Conservation (phyloP, 2,797 vertebrate species). For the Crocidura indochinensis region DNA sequence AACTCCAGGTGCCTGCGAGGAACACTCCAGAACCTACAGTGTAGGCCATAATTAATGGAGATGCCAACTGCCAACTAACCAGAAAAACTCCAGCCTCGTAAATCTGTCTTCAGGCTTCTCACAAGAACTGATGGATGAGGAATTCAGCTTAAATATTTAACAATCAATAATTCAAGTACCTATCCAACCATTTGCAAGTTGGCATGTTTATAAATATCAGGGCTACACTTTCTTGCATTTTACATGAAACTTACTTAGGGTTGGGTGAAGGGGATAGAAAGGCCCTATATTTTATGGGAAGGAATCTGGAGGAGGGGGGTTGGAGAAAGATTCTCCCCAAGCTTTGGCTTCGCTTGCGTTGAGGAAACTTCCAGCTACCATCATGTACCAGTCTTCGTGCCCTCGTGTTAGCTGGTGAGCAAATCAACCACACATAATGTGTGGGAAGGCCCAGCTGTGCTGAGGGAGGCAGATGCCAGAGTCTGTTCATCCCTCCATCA, state of each 20-base stretch:
- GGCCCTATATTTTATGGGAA: not conserved
- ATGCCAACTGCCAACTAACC: conserved; percentile 91
- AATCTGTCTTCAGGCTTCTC: conserved; percentile 90
- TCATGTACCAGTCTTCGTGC: not conserved
- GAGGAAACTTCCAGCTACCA: not conserved
- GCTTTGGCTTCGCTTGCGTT: not conserved
- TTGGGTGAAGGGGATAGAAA: conserved; percentile 30
- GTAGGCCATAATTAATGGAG: conserved; percentile 91
- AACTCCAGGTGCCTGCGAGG: conserved; percentile 84
- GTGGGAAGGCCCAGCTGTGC: conserved; percentile 62
- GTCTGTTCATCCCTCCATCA: conserved; percentile 70
- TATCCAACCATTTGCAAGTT: conserved; percentile 89
- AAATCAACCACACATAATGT: conserved; percentile 64
- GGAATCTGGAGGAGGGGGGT: conserved; percentile 1
- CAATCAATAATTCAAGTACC: conserved; percentile 92
- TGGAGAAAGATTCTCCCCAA: not conserved
- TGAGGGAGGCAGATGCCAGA: conserved; percentile 51
- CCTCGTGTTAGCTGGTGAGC: conserved; percentile 54
- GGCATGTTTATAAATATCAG: conserved; percentile 91
- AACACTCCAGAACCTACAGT: conserved; percentile 81
- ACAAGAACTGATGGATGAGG: conserved; percentile 89
- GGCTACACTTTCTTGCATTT: conserved; percentile 84
- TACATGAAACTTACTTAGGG: conserved; percentile 67
- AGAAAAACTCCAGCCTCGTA: conserved; percentile 89
- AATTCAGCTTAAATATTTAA: conserved; percentile 91